phyloP scores from a whole-genome alignment of 2,888 invertebrate species.

The Drosophila subsilvestris region DNA sequence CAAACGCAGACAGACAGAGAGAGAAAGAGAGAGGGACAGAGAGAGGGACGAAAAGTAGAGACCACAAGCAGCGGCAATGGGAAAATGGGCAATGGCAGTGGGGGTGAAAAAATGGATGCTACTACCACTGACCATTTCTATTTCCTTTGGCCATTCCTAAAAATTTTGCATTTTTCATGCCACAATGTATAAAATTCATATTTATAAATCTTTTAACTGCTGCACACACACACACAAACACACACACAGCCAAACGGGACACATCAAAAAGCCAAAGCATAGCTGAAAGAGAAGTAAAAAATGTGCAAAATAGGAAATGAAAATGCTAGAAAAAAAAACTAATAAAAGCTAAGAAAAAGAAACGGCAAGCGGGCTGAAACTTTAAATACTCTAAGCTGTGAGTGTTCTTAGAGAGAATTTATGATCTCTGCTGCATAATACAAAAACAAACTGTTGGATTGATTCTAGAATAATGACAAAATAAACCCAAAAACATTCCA shows the following conservation, averaged over 20 bases:
- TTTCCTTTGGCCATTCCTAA: slow-evolving; percentile 73
- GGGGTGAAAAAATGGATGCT: slow-evolving; percentile 33
- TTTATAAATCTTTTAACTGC: slow-evolving; percentile 79
- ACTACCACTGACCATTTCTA: slow-evolving; percentile 67
- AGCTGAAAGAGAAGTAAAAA: slow-evolving; percentile 56
- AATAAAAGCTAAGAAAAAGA: slow-evolving; percentile 9
- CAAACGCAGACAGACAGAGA: neutral
- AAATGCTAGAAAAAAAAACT: slow-evolving; percentile 50
- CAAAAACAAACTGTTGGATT: too few relatives aligned
- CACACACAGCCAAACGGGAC: slow-evolving; percentile 59
- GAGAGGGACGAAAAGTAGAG: neutral
- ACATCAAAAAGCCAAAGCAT: slow-evolving; percentile 77
- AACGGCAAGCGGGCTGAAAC: neutral
- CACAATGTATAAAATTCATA: slow-evolving; percentile 80
- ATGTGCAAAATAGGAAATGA: slow-evolving; percentile 76
- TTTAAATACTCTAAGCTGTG: neutral
- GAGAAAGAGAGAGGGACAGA: neutral
- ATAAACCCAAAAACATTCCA: neutral
- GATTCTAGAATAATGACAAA: too few relatives aligned
- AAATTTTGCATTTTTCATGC: slow-evolving; percentile 78
- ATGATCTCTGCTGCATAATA: too few relatives aligned
- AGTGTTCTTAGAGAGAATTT: too few relatives aligned
- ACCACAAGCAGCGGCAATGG: slow-evolving; percentile 1
- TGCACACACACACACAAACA: slow-evolving; percentile 71
- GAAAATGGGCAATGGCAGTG: neutral